Conservation (phyloP, 2,888 invertebrate genomes). For the Sipha maydis region DNA sequence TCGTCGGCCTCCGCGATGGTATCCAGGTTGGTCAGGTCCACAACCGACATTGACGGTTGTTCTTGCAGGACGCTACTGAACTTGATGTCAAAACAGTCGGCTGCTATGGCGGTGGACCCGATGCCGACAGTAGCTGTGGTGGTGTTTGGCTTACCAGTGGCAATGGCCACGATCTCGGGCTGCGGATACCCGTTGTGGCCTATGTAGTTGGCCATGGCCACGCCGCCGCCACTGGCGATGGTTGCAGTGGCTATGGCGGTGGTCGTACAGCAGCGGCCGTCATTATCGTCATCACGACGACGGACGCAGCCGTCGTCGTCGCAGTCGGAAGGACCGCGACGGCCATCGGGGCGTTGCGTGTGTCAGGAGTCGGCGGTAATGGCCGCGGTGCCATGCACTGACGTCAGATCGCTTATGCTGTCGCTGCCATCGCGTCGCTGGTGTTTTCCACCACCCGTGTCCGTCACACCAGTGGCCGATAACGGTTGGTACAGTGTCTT, state of each 20-base stretch:
- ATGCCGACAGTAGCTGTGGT: background rate
- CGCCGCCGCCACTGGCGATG: constrained; percentile 12
- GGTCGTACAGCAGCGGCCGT: too few relatives aligned
- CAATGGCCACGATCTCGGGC: constrained; percentile 63
- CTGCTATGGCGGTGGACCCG: constrained; percentile 1
- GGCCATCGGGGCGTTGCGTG: constrained; percentile 6
- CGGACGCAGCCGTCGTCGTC: background rate
- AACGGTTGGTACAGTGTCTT: constrained; percentile 71
- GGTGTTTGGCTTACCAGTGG: constrained; percentile 62
- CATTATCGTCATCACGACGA: too few relatives aligned
- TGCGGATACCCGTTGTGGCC: constrained; percentile 62
- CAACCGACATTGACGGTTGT: constrained; percentile 22
- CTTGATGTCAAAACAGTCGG: constrained; percentile 62
- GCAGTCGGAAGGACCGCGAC: background rate
- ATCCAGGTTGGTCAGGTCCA: constrained; percentile 54
- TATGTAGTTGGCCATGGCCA: constrained; percentile 52
- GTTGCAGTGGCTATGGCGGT: too few relatives aligned
- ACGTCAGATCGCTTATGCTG: constrained; percentile 58
- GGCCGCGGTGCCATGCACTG: background rate
- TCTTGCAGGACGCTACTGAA: constrained; percentile 56
- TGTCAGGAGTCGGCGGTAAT: constrained; percentile 9
- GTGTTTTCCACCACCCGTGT: background rate
- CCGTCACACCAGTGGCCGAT: background rate
- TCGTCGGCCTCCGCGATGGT: constrained; percentile 49
- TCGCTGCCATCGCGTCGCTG: constrained; percentile 4